Evolutionary conservation across 2,888 invertebrate genomes (phyloP), one percentile per base, ranked within the genome.

Genomic region (Trilocha varians): DNA sequence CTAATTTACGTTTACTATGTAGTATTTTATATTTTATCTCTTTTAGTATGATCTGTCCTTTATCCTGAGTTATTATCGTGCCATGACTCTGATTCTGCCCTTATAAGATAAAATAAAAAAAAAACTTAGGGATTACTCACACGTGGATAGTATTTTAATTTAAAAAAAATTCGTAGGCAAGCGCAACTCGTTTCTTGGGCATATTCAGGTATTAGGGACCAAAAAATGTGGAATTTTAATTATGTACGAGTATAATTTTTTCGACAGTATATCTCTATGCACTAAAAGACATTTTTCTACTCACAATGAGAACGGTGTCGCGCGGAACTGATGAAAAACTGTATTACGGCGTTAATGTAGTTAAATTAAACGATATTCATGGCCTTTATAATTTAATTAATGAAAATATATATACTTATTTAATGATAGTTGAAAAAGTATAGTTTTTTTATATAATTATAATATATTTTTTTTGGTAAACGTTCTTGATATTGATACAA

Each of bases 361-460:
- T 72, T 69, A 66, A 79, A 78, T 60, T 69, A 65, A 76, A 76
- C 74, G 69, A 74, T 77, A 72, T 72, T 71, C 72, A 68, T 59
- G 56, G 82, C 80, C 82, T 80, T 83, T 80, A 71, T 78, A 74
- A 74, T 76, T 83, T 83, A 8, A 18, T 18, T 6, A 18, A 18
- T 6, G 18, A 18, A 18, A 18, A 18, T n/a, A 18, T 6, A 18
- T 6, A 18, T 8, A 8, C 5, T 18, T 18, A 18, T 6, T 61
- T 71, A 65, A 68, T 75, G 78, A 72, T 6, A 77, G 65, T 72
- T 70, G n/a, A n/a, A n/a, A 66, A 71, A 61, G 65, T 70, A 71
- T 78, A 66, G 82, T 80, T 82, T 78, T 77, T 82, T 80, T 73
- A 80, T 66, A 79, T 79, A 76, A 73, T 79, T 78, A 79, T 76